Evolutionary conservation across 2,797 vertebrate species (phyloP).

Genomic region (Chiloscyllium punctatum): DNA sequence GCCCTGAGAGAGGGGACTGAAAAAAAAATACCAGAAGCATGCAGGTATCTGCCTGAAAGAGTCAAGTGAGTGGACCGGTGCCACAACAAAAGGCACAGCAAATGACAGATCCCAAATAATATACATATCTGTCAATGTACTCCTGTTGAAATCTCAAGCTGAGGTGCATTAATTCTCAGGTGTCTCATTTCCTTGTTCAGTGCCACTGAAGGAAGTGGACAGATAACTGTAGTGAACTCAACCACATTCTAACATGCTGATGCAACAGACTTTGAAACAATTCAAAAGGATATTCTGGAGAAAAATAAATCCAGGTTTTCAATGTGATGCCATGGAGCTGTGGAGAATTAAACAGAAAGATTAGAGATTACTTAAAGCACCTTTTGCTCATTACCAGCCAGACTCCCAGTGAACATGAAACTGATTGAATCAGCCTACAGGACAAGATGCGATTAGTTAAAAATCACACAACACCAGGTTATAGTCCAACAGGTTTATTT

Average conservation of each 20-base stretch:
- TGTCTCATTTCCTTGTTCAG: not conserved
- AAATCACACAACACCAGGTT: too few relatives aligned
- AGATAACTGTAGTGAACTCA: not conserved
- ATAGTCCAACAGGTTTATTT: too few relatives aligned
- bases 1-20: not conserved
- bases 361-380: not conserved
- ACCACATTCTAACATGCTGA: too few relatives aligned
- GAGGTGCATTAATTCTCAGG: not conserved
- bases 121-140: too few relatives aligned
- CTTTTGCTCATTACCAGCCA: not conserved
- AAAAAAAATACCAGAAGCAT: not conserved
- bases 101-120: too few relatives aligned
- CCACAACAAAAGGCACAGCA: too few relatives aligned
- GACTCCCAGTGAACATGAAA: too few relatives aligned
- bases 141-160: not conserved
- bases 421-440: too few relatives aligned
- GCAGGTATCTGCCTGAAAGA: not conserved
- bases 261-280: not conserved
- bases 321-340: constrained; percentile 97
- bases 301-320: constrained; percentile 98
- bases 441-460: too few relatives aligned
- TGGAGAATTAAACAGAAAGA: constrained; percentile 39
- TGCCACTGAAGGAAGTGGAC: not conserved
- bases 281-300: constrained; percentile 92
- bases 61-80: too few relatives aligned